Evolutionary conservation across 2,113 vertebrate genomes (phyloP), one percentile per base, ranked within the genome.

Genomic region (Pygoscelis adeliae): DNA sequence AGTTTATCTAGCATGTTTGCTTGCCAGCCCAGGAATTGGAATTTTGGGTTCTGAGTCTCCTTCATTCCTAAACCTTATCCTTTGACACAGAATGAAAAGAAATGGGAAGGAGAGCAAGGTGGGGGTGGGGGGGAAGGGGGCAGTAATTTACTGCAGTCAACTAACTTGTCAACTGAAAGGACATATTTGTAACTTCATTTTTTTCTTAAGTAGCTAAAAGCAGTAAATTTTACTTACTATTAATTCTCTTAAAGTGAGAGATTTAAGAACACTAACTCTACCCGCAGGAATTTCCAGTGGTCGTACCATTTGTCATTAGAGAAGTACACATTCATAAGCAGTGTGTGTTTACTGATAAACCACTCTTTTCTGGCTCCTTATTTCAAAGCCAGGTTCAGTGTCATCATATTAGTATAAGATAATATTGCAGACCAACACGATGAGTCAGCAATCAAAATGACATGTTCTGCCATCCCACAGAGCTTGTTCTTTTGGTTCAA

Each of bases 371-470:
- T 40, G 22, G 40, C 47, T 89, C 29, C n/a, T 83, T 59, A 40
- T 65, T 91, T 79, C 38, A 25, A 55, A 85, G 50, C 16, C 42
- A 62, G 18, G 30, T 38, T 38, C 36, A 61, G 16, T 38, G 44
- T 44, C 84, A 83, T 49, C 52, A 42, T 30, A 17, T 52, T 32
- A 65, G n/a, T 5, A 4, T 26, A 81, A 83, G 52, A 76, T 32
- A 81, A n/a, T 58, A 91, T 69, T 97, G 73, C 66, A 29, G 90
- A 83, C 70, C 83, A 86, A 96, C 65, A 72, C 72, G 13, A 77
- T 97, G 97, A 98, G 88, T 96, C 96, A 97, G 93, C 94, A 97
- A 76, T 42, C 87, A 97, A 90, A 93, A 90, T 2, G 14, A 84
- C 3, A 1, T 23, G 53, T 93, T 90, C 85, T 52, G 26, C 73